These are phyloP conservation scores for Planococcus citri DNA, from an alignment of 1,140 invertebrate genomes.

Conservation along the genomic window DNA sequence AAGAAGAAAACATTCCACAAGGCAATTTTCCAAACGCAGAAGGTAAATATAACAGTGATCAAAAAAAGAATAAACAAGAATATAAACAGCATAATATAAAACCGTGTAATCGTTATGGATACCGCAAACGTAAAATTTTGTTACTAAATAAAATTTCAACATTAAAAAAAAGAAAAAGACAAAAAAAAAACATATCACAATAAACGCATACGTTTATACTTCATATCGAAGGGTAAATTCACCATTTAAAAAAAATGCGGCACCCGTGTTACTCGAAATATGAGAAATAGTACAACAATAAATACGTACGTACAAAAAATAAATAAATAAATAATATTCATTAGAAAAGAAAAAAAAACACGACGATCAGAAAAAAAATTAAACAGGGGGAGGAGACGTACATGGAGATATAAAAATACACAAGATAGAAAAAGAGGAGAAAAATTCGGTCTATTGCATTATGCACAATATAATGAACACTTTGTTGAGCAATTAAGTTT, in stretches of 20 bases:
- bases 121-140: not conserved
- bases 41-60: no score
- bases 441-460: not conserved
- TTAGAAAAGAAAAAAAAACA: no score
- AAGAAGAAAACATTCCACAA: no score
- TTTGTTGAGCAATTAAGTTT: constrained; percentile 13
- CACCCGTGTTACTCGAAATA: not conserved
- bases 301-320: not conserved
- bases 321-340: not conserved
- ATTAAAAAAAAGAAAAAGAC: not conserved
- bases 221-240: not conserved
- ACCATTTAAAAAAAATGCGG: constrained; percentile 11
- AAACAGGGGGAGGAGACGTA: no score
- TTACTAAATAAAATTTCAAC: constrained; percentile 8
- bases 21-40: no score
- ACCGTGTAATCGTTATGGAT: no score
- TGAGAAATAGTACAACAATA: not conserved
- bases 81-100: no score
- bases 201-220: not conserved
- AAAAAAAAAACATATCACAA: not conserved
- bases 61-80: no score
- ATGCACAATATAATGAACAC: constrained; percentile 15
- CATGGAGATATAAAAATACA: not conserved
- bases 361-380: no score
- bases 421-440: not conserved